These are phyloP conservation scores for Campopleginae sp. DNA, from an alignment of 2,888 invertebrate genomes.

Conservation along the genomic window DNA sequence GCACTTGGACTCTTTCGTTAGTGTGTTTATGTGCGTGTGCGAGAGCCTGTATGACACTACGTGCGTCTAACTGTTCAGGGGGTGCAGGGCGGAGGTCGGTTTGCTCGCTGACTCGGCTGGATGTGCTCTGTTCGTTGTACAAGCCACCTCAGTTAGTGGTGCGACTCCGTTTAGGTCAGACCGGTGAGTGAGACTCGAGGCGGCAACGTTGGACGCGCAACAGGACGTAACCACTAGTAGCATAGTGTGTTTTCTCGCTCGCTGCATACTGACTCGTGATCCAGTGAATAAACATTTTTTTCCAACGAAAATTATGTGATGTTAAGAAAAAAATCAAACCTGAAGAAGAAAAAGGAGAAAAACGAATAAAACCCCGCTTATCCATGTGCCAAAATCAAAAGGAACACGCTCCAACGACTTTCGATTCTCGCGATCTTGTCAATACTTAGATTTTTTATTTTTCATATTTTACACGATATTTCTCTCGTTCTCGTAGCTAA, in stretches of 20 bases:
- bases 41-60: slow-evolving; percentile 5
- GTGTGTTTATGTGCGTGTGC: slow-evolving; percentile 10
- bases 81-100: slow-evolving; percentile 55
- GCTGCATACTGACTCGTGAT: neutral
- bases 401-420: slow-evolving; percentile 63
- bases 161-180: slow-evolving; percentile 81
- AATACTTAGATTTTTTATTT: neutral
- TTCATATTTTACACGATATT: neutral
- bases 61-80: slow-evolving; percentile 50
- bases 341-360: neutral
- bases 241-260: neutral
- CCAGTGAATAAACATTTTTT: slow-evolving; percentile 35
- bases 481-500: neutral
- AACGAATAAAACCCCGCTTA: neutral
- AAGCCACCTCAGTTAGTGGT: slow-evolving; percentile 80
- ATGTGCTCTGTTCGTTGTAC: slow-evolving; percentile 53
- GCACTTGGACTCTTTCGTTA: slow-evolving; percentile 26
- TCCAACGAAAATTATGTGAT: slow-evolving; percentile 51
- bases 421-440: neutral
- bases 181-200: slow-evolving; percentile 63
- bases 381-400: slow-evolving; percentile 37
- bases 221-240: slow-evolving; percentile 65
- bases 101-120: slow-evolving; percentile 53
- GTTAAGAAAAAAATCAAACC: slow-evolving; percentile 2
- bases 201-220: slow-evolving; percentile 63